phyloP scores from a whole-genome alignment of 1,140 invertebrate genomes.

The Drosophila chauvacae region DNA sequence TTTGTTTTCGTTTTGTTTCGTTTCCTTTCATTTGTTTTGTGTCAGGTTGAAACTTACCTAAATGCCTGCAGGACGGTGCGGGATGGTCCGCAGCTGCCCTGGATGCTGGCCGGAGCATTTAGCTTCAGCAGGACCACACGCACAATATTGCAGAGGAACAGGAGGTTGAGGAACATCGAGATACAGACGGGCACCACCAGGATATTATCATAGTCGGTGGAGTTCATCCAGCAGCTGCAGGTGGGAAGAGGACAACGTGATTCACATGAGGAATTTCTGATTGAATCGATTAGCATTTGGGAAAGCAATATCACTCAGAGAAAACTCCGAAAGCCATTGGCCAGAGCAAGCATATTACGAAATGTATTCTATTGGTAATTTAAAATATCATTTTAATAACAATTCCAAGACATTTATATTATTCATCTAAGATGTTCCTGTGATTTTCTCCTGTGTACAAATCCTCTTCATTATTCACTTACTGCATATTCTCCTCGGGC shows the following conservation, averaged over 20 bases:
- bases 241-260: neutral
- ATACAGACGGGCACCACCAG: constrained; percentile 91
- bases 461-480: constrained; percentile 83
- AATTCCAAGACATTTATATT: neutral
- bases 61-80: constrained; percentile 91
- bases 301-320: neutral
- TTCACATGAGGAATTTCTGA: constrained; percentile 16
- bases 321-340: too few relatives aligned
- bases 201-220: constrained; percentile 89
- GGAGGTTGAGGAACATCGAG: constrained; percentile 93
- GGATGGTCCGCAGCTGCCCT: constrained; percentile 86
- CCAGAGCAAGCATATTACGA: too few relatives aligned
- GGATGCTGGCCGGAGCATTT: constrained; percentile 87
- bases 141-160: constrained; percentile 97
- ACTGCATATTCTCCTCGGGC: constrained; percentile 86
- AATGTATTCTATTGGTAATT: neutral
- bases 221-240: constrained; percentile 93
- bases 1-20: constrained; percentile 39
- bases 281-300: constrained; percentile 55
- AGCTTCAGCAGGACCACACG: constrained; percentile 95
- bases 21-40: constrained; percentile 50
- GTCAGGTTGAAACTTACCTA: constrained; percentile 85
- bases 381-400: neutral
- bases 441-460: neutral
- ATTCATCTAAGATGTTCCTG: too few relatives aligned